phyloP scores from a whole-genome alignment of 2,113 vertebrate species.

The Petroica traversi region DNA sequence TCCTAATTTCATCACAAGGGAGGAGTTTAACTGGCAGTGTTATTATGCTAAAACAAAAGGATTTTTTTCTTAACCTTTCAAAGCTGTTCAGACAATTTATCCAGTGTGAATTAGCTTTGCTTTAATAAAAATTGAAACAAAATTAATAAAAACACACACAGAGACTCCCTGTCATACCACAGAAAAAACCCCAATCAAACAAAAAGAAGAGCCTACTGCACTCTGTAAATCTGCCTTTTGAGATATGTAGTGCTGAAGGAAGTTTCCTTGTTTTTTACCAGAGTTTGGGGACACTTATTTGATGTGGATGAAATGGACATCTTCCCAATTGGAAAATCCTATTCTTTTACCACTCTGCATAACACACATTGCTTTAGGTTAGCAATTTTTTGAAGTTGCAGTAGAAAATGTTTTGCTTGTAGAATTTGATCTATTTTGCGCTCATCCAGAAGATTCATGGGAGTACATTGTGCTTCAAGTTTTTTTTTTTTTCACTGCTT shows the following conservation, averaged over 20 bases:
- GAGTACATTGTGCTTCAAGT: background rate
- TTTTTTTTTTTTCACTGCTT: background rate
- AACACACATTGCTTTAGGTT: background rate
- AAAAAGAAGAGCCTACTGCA: background rate
- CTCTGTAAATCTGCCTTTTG: background rate
- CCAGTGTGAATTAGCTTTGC: background rate
- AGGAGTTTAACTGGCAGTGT: background rate
- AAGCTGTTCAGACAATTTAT: conserved; percentile 6
- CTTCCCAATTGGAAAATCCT: background rate
- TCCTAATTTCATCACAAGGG: conserved; percentile 39
- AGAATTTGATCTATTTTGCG: background rate
- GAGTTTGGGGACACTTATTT: background rate
- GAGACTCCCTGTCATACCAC: background rate
- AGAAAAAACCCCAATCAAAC: too few species aligned
- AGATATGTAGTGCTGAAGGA: background rate
- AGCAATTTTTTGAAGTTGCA: background rate
- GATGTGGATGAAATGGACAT: background rate
- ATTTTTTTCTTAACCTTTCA: conserved; percentile 15
- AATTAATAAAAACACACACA: background rate
- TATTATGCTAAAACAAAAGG: background rate
- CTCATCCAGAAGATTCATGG: background rate
- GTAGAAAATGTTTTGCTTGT: background rate
- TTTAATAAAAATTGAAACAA: background rate
- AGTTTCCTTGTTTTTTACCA: background rate
- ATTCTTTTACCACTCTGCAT: background rate